Conservation (phyloP, 2,113 vertebrate species). For the Salvator merianae region DNA sequence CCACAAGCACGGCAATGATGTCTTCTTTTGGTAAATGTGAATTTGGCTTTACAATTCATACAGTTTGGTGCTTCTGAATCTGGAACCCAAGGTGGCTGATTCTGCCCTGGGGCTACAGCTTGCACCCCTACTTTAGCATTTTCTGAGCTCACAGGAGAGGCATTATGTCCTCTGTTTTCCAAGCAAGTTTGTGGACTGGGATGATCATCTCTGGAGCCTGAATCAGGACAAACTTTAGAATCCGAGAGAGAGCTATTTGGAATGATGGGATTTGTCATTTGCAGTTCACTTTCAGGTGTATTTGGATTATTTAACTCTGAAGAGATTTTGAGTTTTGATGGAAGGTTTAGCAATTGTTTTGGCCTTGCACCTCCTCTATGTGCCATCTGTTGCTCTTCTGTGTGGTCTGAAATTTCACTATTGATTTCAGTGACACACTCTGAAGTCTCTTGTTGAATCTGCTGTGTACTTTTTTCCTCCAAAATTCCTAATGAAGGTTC, state of each 20-base stretch:
- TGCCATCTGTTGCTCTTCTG: conserved; percentile 57
- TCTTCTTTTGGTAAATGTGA: conserved; percentile 93
- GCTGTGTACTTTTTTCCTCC: conserved; percentile 42
- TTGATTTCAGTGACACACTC: conserved; percentile 25
- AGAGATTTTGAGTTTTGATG: conserved; percentile 59
- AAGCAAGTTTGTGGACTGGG: conserved; percentile 70
- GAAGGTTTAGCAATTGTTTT: conserved; percentile 79
- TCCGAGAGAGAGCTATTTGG: conserved; percentile 12
- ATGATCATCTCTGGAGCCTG: conserved; percentile 38
- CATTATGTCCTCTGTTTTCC: conserved; percentile 69
- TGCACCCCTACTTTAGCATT: conserved; percentile 45
- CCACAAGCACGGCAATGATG: conserved; percentile 97
- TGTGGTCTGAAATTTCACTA: conserved; percentile 43
- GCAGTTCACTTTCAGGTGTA: conserved; percentile 43
- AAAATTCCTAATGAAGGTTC: conserved; percentile 37
- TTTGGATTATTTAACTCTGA: conserved; percentile 50
- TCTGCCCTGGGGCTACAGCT: conserved; percentile 72
- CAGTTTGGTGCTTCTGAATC: conserved; percentile 95
- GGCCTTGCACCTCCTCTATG: conserved; percentile 85
- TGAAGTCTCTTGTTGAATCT: conserved; percentile 17
- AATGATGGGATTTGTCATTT: conserved; percentile 32
- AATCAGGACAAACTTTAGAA: background rate
- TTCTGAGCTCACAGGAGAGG: conserved; percentile 43
- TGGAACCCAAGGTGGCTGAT: conserved; percentile 91
- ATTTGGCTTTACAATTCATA: conserved; percentile 90